Base-by-base conservation (phyloP, 2,888 invertebrate genomes). In the Caenorhabditis plicata region DNA sequence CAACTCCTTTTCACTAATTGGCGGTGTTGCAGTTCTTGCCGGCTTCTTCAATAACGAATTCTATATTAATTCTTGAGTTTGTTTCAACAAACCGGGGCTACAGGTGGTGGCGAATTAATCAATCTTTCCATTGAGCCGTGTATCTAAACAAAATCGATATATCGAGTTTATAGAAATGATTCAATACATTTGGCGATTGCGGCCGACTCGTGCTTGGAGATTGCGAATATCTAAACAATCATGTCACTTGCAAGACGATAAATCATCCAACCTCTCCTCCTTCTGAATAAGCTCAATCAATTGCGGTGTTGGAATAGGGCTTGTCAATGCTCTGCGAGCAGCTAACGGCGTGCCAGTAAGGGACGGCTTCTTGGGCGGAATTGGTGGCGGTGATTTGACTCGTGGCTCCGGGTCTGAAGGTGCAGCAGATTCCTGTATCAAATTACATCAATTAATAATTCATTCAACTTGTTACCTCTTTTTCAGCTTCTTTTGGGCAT, bases 201-300 rank as follows among this genome's bases (percentile, higher is more conserved):
- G 58, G 58, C 31, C 53, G 53, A 19, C 48, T 49, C 25, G 35
- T 47, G 19, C 45, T 42, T 15, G 51, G 52, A 7, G 43, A 41
- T 13, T 45, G 46, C 33, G 45, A 45, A 35, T n/a, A n/a, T n/a
- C n/a, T n/a, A n/a, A n/a, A n/a, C n/a, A n/a, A n/a, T n/a, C n/a
- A n/a, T n/a, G n/a, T n/a, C n/a, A n/a, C n/a, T n/a, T n/a, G n/a
- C n/a, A n/a, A n/a, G n/a, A n/a, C n/a, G n/a, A n/a, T n/a, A n/a
- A n/a, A 26, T 19, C 2, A 40, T 23, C 52, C 26, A 29, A 58
- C 57, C 39, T 49, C 23, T 60, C 56, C 38, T 67, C 67, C 45
- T 53, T 48, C 38, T 56, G 56, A 41, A 67, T 64, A 54, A 63
- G 49, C 48, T 67, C 61, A n/a, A 67, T 48, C 15, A 67, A 36